A percentile compares a stretch with the other conserved stretches of the same genome.
These are phyloP conservation scores for Spodoptera exigua DNA, from an alignment of 2,888 invertebrate genomes.

Conservation along the genomic window DNA sequence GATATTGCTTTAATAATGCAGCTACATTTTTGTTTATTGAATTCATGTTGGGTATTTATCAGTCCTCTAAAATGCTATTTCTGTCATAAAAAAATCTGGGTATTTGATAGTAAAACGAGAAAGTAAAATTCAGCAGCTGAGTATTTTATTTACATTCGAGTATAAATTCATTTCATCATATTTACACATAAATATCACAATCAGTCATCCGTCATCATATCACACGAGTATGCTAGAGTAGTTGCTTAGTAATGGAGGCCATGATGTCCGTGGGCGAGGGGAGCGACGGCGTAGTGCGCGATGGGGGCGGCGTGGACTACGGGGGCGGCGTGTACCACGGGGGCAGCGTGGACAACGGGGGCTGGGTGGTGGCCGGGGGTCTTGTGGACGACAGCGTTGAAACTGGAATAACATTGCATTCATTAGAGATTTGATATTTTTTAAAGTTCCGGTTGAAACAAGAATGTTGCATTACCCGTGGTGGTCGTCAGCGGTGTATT, in stretches of 20 bases:
- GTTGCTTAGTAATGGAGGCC: slow-evolving; percentile 81
- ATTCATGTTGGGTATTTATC: too few relatives aligned
- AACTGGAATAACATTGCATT: slow-evolving; percentile 69
- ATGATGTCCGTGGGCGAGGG: slow-evolving; percentile 82
- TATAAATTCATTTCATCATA: slow-evolving; percentile 79
- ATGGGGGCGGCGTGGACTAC: slow-evolving; percentile 75
- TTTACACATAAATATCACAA: slow-evolving; percentile 89
- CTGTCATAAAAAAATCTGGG: not conserved
- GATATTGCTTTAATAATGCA: too few relatives aligned
- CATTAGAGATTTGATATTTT: not conserved
- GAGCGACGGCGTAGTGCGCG: slow-evolving; percentile 68
- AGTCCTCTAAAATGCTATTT: not conserved
- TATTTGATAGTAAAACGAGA: slow-evolving; percentile 51
- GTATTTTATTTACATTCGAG: slow-evolving; percentile 85
- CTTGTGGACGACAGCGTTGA: slow-evolving; percentile 89
- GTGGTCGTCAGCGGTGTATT: slow-evolving; percentile 90
- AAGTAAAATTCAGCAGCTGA: slow-evolving; percentile 83
- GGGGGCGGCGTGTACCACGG: slow-evolving; percentile 76
- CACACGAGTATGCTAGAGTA: slow-evolving; percentile 70
- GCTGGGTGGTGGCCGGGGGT: slow-evolving; percentile 86
- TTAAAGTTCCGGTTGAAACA: too few relatives aligned
- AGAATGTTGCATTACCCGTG: slow-evolving; percentile 81
- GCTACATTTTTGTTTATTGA: too few relatives aligned
- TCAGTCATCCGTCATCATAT: slow-evolving; percentile 82
- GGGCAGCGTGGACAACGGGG: slow-evolving; percentile 75